Percentiles rank a stretch among this genome's conserved stretches.
phyloP scores from a whole-genome alignment of 2,888 invertebrate species.

The Notodonta dromedarius region DNA sequence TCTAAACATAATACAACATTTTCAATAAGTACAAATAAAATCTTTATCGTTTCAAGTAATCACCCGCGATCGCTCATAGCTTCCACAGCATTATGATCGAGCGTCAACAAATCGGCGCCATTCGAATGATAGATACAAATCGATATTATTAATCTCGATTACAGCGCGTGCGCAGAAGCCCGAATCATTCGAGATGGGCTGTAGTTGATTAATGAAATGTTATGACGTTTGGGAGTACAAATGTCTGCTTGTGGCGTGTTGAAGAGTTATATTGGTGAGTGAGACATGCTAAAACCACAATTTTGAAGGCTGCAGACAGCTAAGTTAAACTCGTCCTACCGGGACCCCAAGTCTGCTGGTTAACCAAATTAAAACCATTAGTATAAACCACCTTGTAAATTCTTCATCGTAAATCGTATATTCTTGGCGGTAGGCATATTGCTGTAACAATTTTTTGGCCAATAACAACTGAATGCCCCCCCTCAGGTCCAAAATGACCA shows the following conservation, averaged over 20 bases:
- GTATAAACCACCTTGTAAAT: no score
- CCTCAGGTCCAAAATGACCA: no score
- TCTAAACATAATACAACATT: not conserved
- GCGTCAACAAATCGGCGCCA: slow-evolving; percentile 44
- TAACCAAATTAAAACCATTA: no score
- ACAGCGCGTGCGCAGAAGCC: slow-evolving; percentile 44
- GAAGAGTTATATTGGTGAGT: slow-evolving; percentile 1
- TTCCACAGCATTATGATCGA: slow-evolving; percentile 33
- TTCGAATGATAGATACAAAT: slow-evolving; percentile 60
- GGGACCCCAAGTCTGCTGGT: no score
- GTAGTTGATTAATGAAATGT: slow-evolving; percentile 31
- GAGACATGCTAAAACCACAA: no score
- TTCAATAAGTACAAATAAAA: not conserved
- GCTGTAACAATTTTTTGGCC: no score
- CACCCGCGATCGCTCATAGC: slow-evolving; percentile 31
- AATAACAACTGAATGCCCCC: no score
- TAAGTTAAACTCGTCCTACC: no score
- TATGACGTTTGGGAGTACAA: slow-evolving; percentile 24
- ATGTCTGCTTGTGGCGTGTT: slow-evolving; percentile 17
- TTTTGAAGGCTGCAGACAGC: no score
- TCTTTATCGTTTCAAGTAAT: slow-evolving; percentile 1
- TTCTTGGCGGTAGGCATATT: no score
- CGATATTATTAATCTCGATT: slow-evolving; percentile 64
- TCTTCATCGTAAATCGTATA: no score
- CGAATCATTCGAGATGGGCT: slow-evolving; percentile 21